Evolutionary conservation across 2,797 vertebrate species (phyloP), one percentile per base, ranked within the genome.

Genomic region (Chaetophractus vellerosus): DNA sequence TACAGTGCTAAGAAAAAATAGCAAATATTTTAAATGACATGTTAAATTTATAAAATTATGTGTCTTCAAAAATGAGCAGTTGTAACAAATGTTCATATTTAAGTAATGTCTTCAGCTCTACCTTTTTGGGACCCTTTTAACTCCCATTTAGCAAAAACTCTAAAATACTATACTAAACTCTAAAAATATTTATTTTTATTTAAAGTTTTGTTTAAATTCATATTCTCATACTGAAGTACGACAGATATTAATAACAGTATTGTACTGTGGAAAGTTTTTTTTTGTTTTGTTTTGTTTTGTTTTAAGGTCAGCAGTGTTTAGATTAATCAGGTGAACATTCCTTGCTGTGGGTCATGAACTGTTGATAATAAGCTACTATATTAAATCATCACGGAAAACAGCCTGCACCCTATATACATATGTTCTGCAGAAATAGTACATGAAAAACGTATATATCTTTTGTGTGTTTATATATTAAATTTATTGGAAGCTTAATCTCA

Each of bases 321-420:
- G 97, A 98, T 99, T 98, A 98, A 99, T 99, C 98, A 98, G 98
- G 98, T 96, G 98, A 98, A 98, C 98, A 98, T 98, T 98, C 98
- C 98, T 97, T 98, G 98, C 98, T 98, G 98, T 98, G 98, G 98
- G 98, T 99, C 98, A 98, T 98, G 98, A 98, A 98, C 98, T 98
- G 98, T 98, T 99, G 98, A 98, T 99, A 98, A 98, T 98, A 98
- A 97, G 96, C 96, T 96, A 90, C 98, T 98, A 91, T 97, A 98
- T 98, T 98, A 98, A 99, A 98, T 98, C 98, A 98, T 98, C 89
- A 96, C 89, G 86, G 96, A 96, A 97, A 98, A 98, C 98, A 98
- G 96, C 96, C 69, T 92, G 97, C 93, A 93, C 68, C 41, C 90
- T 90, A n/a, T 71, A 63, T 91, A 71, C 61, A 3, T 81, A 88